phyloP scores from a whole-genome alignment of 2,113 vertebrate species.

The Trinectes maculatus region DNA sequence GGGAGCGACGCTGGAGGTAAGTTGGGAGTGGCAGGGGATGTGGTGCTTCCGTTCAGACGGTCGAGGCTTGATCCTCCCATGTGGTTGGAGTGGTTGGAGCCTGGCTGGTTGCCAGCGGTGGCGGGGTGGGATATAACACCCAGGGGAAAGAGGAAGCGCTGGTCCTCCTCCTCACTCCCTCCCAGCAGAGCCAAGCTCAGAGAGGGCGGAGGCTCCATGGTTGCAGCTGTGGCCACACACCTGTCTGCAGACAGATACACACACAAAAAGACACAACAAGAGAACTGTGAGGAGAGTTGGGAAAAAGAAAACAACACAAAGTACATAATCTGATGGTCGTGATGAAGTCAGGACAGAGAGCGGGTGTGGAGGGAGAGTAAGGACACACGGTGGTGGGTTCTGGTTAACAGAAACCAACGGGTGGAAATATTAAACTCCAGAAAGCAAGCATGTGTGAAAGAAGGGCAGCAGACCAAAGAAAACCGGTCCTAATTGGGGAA shows the following conservation, averaged over 20 bases:
- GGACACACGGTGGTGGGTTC: constrained; percentile 23
- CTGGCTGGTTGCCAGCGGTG: constrained; percentile 75
- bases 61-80: constrained; percentile 80
- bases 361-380: neutral
- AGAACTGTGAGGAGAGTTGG: constrained; percentile 24
- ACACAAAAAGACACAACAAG: constrained; percentile 7
- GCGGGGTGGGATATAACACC: constrained; percentile 78
- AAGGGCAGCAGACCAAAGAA: constrained; percentile 49
- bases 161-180: constrained; percentile 83
- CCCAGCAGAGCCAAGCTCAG: constrained; percentile 82
- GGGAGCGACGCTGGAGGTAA: constrained; percentile 74
- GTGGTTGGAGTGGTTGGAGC: constrained; percentile 85
- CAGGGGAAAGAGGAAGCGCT: constrained; percentile 78
- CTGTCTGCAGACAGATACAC: constrained; percentile 46
- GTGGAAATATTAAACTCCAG: constrained; percentile 24
- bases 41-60: constrained; percentile 80
- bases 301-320: neutral
- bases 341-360: constrained; percentile 12
- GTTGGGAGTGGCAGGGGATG: constrained; percentile 79
- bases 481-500: constrained; percentile 52
- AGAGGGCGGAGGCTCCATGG: constrained; percentile 85
- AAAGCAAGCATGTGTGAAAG: constrained; percentile 29
- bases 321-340: neutral
- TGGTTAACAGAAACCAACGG: constrained; percentile 26
- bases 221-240: constrained; percentile 60